Evolutionary conservation across 2,797 vertebrate genomes (phyloP).

Genomic region (Pitangus sulphuratus): DNA sequence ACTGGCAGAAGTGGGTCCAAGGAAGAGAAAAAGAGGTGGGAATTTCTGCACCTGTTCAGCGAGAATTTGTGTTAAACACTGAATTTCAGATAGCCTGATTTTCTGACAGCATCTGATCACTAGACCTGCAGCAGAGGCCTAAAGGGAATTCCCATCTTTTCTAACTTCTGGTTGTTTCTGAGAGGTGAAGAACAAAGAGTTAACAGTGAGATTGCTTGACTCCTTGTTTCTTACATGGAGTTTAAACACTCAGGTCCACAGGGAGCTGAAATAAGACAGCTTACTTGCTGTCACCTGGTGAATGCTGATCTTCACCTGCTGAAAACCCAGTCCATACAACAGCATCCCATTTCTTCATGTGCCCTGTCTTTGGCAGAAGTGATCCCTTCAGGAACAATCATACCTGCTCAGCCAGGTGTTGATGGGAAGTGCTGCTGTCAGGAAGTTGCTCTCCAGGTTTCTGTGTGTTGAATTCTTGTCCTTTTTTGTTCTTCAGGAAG

Average conservation of each 20-base stretch:
- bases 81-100: not conserved
- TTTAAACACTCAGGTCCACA: not conserved
- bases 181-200: not conserved
- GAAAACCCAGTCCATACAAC: not conserved
- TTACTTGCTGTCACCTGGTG: not conserved
- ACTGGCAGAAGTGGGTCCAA: slow-evolving; percentile 91
- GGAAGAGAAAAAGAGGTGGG: slow-evolving; percentile 81
- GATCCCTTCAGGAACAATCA: not conserved
- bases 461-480: not conserved
- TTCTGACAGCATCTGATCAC: not conserved
- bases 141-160: not conserved
- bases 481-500: slow-evolving; percentile 68
- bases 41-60: not conserved
- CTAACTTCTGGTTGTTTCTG: not conserved
- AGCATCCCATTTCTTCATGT: not conserved
- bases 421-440: not conserved
- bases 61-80: not conserved
- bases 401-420: not conserved
- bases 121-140: not conserved
- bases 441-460: not conserved
- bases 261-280: not conserved
- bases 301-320: not conserved
- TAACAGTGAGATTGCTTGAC: not conserved
- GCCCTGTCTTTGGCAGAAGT: not conserved
- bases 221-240: not conserved